These are phyloP conservation scores for Spinibarbus caldwelli DNA, from an alignment of 2,797 vertebrate genomes.

Conservation along the genomic window DNA sequence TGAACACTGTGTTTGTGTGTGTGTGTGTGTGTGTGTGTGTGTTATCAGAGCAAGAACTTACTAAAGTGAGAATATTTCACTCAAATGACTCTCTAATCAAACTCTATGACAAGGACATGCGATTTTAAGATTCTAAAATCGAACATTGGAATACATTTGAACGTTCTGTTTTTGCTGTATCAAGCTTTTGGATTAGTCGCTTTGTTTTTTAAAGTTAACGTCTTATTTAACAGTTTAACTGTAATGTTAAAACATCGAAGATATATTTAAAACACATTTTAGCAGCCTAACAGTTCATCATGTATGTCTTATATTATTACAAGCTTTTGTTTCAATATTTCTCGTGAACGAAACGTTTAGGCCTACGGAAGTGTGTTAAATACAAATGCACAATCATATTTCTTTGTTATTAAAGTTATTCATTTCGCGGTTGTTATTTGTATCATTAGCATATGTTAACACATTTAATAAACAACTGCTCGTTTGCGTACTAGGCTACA, in stretches of 20 bases:
- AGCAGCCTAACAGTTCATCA: not conserved
- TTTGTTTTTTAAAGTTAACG: not conserved
- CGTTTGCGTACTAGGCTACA: not conserved
- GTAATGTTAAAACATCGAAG: not conserved
- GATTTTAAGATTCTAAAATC: not conserved
- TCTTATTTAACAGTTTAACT: not conserved
- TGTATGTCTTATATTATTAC: not conserved
- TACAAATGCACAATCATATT: not conserved
- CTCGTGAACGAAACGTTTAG: not conserved
- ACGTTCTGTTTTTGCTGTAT: not conserved
- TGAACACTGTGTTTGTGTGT: conserved; percentile 76
- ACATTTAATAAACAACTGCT: not conserved
- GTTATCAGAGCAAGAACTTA: conserved; percentile 80
- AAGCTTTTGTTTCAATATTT: not conserved
- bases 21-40: conserved; percentile 1
- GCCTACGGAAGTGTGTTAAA: not conserved
- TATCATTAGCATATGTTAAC: conserved; percentile 4
- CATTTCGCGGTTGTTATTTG: not conserved
- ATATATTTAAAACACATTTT: not conserved
- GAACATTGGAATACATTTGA: not conserved
- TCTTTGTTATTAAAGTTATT: not conserved
- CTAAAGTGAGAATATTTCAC: conserved; percentile 75
- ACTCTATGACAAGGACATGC: not conserved
- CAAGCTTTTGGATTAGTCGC: not conserved
- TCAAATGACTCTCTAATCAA: conserved; percentile 31